A percentile compares a stretch with the other conserved stretches of the same genome.
Conservation (phyloP, 2,113 vertebrate genomes). For the Hemiscyllium ocellatum region DNA sequence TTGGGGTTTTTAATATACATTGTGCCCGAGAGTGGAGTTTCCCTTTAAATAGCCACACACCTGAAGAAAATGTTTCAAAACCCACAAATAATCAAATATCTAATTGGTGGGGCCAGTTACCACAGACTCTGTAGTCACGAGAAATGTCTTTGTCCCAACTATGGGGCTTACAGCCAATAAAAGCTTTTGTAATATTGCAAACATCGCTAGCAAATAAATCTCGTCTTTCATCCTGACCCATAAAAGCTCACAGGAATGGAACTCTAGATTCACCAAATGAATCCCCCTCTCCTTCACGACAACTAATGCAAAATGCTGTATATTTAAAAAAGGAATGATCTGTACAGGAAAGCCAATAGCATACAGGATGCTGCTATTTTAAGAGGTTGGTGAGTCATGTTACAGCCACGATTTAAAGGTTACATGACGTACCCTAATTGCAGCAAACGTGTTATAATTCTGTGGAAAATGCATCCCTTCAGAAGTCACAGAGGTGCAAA, state of each 20-base stretch:
- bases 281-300: not conserved
- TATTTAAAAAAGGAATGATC: conserved; percentile 8
- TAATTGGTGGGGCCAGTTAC: not conserved
- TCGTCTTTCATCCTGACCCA: not conserved
- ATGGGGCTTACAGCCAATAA: not conserved
- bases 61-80: conserved; percentile 1
- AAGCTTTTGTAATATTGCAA: not conserved
- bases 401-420: conserved; percentile 31
- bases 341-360: conserved; percentile 6
- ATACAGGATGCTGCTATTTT: conserved; percentile 23
- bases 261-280: not conserved
- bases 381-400: conserved; percentile 26
- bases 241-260: not conserved
- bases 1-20: not conserved
- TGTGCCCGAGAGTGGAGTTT: not conserved
- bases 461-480: conserved; percentile 25
- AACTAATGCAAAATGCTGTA: not conserved
- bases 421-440: not conserved
- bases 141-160: not conserved
- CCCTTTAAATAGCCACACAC: not conserved
- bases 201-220: not conserved
- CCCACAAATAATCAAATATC: not conserved
- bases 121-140: not conserved
- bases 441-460: not conserved
- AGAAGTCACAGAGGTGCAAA: not conserved